A percentile compares a stretch with the other conserved stretches of the same genome.
Conservation (phyloP, 1,140 invertebrate species). For the Branchinecta lindahli region DNA sequence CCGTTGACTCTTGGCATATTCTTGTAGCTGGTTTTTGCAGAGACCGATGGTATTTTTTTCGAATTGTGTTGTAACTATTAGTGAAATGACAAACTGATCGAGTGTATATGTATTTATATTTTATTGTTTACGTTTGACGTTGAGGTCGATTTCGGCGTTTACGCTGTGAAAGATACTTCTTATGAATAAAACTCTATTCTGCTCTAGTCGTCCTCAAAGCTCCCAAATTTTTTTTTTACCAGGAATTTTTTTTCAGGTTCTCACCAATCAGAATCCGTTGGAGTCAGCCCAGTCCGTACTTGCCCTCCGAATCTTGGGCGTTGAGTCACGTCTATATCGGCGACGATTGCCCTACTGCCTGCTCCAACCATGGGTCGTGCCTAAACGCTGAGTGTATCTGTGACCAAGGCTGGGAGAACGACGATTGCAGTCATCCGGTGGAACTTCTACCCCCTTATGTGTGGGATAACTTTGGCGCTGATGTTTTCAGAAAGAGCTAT, state of each 20-base stretch:
- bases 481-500: neutral
- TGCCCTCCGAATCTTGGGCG: neutral
- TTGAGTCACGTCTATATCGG: neutral
- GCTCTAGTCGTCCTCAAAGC: too few species aligned
- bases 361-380: neutral
- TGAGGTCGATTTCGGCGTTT: too few species aligned
- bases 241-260: neutral
- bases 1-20: too few species aligned
- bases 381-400: neutral
- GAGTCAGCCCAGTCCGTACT: neutral
- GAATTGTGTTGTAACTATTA: too few species aligned
- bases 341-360: neutral
- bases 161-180: too few species aligned
- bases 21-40: too few species aligned
- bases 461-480: neutral
- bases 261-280: neutral
- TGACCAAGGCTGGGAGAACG: neutral
- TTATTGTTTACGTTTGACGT: too few species aligned
- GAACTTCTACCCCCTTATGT: neutral
- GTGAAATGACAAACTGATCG: too few species aligned
- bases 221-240: too few species aligned
- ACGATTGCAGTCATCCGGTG: neutral
- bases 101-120: too few species aligned
- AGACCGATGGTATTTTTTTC: too few species aligned
- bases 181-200: too few species aligned